Evolutionary conservation across 2,113 vertebrate species (phyloP).

Genomic region (Tichodroma muraria): DNA sequence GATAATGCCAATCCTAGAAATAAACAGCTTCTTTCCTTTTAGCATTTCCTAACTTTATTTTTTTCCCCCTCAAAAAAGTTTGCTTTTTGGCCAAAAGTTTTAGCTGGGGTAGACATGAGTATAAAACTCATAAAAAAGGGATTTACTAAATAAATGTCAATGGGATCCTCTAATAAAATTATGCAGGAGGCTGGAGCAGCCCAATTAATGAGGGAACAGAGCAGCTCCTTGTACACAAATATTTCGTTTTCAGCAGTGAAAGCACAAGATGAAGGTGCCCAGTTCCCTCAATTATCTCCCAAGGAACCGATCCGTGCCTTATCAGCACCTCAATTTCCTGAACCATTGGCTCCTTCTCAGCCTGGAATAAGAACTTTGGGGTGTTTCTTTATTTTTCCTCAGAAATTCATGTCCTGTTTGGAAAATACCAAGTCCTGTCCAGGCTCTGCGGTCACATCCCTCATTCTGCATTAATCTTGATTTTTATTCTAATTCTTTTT

Average conservation of each 20-base stretch:
- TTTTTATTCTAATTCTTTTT: too few species aligned
- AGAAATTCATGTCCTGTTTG: neutral
- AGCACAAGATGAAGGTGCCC: neutral
- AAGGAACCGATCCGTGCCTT: neutral
- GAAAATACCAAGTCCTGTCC: neutral
- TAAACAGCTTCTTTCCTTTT: neutral
- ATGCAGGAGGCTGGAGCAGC: neutral
- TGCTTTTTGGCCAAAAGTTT: neutral
- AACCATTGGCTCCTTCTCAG: neutral
- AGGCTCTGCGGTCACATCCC: neutral
- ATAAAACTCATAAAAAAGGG: neutral
- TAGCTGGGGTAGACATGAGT: neutral
- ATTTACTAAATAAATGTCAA: constrained; percentile 35
- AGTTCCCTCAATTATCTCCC: neutral
- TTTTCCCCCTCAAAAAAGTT: neutral
- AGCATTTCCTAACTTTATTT: neutral
- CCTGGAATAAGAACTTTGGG: neutral
- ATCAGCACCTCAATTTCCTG: neutral
- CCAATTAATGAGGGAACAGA: neutral
- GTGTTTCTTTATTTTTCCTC: neutral
- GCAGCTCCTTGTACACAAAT: neutral
- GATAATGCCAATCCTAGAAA: neutral
- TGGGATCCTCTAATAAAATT: neutral
- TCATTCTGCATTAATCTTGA: too few species aligned
- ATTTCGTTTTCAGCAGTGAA: neutral